Base-by-base conservation (phyloP, 2,113 vertebrate species). In the Ramphastos sulfuratus region DNA sequence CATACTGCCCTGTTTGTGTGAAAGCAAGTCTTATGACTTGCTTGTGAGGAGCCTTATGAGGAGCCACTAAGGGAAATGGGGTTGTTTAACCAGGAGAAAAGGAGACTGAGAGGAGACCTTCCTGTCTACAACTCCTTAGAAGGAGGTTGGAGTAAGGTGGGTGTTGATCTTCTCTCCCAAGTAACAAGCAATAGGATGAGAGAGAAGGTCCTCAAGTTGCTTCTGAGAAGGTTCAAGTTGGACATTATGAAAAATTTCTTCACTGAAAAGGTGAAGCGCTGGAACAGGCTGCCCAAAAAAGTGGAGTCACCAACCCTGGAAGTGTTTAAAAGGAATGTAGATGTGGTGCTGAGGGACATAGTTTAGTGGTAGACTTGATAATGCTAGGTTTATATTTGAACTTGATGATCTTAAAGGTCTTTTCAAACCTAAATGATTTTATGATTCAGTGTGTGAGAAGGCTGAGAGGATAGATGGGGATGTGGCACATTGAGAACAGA, bases 161-260 rank as follows among this genome's bases (percentile, higher is more conserved):
- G 6, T 0, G 3, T 52, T 1, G 0, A 8, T 69, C 18, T 55
- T 10, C 71, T 67, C 21, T 82, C 33, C 17, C n/a, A 27, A 44
- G 15, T 66, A 66, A 2, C 25, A 37, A 63, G 30, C 1, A 3
- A 63, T 3, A 59, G 30, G 6, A n/a, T 1, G 3, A 87, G 24
- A 66, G 16, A 15, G 64, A 60, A 39, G 1, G 2, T 24, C 55
- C 31, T 67, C n/a, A 75, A 7, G 63, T 20, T 92, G 48, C 2
- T 42, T 14, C 12, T 42, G 12, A 11, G 17, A 10, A 33, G 0
- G 21, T 42, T 92, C 35, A 35, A 10, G 6, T 23, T 42, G 42
- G 7, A 9, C 37, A 31, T 56, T 7, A 33, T 9, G 63, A 76
- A 79, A 16, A 10, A 5, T 9, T 3, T 55, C 8, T 87, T 67